These are phyloP conservation scores for Hucho hucho DNA, from an alignment of 2,113 vertebrate species.

Conservation along the genomic window DNA sequence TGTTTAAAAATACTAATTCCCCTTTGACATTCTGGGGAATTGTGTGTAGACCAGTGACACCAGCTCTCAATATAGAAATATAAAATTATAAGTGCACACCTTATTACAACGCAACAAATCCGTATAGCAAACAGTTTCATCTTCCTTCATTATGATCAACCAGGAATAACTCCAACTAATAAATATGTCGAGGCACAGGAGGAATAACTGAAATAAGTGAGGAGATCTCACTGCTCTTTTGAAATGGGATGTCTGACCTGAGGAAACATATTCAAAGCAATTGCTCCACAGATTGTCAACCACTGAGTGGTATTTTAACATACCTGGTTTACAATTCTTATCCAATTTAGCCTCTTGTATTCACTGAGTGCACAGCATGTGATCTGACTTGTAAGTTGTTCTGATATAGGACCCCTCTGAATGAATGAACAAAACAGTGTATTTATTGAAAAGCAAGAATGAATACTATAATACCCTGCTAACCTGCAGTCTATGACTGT, in stretches of 20 bases:
- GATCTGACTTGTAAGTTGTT: conserved; percentile 6
- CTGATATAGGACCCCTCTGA: not conserved
- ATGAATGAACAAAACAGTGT: not conserved
- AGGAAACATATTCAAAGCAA: not conserved
- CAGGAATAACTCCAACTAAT: not conserved
- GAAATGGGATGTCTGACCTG: not conserved
- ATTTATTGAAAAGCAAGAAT: not conserved
- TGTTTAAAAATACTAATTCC: too few relatives aligned
- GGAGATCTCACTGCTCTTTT: not conserved
- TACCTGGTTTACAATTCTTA: not conserved
- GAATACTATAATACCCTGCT: not conserved
- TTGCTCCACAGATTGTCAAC: not conserved
- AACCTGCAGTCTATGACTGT: not conserved
- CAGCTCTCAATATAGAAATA: too few relatives aligned
- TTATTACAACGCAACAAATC: not conserved
- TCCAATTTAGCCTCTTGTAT: not conserved
- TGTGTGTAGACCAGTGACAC: too few relatives aligned
- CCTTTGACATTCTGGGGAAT: too few relatives aligned
- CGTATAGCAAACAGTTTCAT: not conserved
- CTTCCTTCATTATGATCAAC: not conserved
- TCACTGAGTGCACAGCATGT: not conserved
- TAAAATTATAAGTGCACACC: too few relatives aligned
- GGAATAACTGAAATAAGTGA: not conserved
- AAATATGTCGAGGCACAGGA: not conserved
- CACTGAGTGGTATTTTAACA: not conserved